Evolutionary conservation across 2,113 vertebrate species (phyloP).

Genomic region (Todiramphus chloris): DNA sequence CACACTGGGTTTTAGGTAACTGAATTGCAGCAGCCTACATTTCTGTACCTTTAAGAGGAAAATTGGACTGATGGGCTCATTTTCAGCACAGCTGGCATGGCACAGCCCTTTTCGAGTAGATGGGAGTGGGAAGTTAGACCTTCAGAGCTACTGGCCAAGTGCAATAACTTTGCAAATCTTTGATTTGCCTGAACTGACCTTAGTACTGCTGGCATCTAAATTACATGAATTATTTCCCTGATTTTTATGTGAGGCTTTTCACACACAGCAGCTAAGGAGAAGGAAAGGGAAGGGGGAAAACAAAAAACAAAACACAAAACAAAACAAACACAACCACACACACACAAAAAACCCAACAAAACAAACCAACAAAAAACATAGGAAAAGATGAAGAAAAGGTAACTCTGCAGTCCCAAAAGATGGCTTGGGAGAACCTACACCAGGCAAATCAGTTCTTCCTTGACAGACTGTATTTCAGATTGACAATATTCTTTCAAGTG

Average conservation of each 20-base stretch:
- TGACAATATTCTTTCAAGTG: constrained; percentile 12
- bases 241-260: neutral
- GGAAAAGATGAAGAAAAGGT: neutral
- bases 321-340: too few species aligned
- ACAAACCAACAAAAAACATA: too few species aligned
- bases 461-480: constrained; percentile 15
- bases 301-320: neutral
- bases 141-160: neutral
- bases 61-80: neutral
- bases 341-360: too few species aligned
- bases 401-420: neutral
- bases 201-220: neutral
- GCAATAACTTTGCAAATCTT: neutral
- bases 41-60: neutral
- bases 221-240: neutral
- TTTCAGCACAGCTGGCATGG: neutral
- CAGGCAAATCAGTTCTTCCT: neutral
- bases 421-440: neutral
- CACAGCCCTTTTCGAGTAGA: neutral
- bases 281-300: neutral
- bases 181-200: neutral
- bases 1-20: neutral
- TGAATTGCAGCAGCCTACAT: neutral
- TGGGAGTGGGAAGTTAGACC: neutral
- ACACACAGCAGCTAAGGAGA: neutral